Evolutionary conservation across 2,113 vertebrate genomes (phyloP).

Genomic region (Manacus vitellinus): DNA sequence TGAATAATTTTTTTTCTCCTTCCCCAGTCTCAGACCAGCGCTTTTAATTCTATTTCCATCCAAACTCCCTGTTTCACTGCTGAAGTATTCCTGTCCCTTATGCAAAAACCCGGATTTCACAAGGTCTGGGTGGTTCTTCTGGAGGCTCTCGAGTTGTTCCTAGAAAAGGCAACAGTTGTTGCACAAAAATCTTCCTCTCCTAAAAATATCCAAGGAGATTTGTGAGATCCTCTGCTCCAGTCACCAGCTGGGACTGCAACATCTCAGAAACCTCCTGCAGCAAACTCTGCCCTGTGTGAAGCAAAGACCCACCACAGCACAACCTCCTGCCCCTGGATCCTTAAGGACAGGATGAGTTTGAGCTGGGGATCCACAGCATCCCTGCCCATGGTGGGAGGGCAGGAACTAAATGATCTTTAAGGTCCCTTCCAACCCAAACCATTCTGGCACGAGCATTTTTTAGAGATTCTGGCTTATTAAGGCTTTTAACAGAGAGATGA

Average conservation of each 20-base stretch:
- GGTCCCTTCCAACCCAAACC: not conserved
- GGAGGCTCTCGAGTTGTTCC: not conserved
- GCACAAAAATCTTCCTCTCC: constrained; percentile 1
- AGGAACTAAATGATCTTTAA: not conserved
- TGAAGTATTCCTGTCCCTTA: not conserved
- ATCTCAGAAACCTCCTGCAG: not conserved
- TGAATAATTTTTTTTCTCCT: not conserved
- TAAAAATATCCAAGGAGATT: not conserved
- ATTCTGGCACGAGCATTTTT: not conserved
- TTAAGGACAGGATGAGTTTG: not conserved
- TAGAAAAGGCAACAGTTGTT: constrained; percentile 35
- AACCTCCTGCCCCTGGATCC: not conserved
- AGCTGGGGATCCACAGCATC: not conserved
- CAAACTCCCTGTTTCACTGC: not conserved
- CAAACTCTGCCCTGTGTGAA: not conserved
- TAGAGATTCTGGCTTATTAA: not conserved
- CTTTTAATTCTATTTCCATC: not conserved
- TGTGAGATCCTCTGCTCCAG: constrained; percentile 26
- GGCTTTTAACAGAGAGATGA: not conserved
- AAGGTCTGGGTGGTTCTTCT: not conserved
- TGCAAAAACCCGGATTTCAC: constrained; percentile 36
- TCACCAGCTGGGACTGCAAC: not conserved
- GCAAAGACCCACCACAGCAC: not conserved
- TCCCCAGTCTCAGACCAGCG: not conserved
- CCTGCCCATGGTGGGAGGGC: rapidly evolving